These are phyloP conservation scores for Drosophila hamatofila DNA, from an alignment of 2,888 invertebrate genomes.

Conservation along the genomic window DNA sequence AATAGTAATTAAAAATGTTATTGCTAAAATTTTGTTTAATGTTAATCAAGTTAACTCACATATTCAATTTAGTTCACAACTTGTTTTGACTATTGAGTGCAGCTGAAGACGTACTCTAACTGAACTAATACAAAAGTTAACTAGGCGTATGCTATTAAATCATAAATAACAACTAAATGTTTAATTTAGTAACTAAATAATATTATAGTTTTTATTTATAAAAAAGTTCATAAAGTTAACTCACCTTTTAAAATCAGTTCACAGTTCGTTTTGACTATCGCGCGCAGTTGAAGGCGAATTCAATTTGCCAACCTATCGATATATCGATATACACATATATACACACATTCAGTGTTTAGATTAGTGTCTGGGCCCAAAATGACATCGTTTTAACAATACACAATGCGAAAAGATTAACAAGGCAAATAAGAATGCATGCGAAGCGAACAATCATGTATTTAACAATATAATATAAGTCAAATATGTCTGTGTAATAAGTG, in stretches of 20 bases:
- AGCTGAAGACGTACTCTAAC: too few relatives aligned
- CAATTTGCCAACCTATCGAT: slow-evolving; percentile 1
- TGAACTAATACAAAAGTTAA: too few relatives aligned
- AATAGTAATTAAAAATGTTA: too few relatives aligned
- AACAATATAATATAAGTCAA: neutral
- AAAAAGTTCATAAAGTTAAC: too few relatives aligned
- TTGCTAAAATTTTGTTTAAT: too few relatives aligned
- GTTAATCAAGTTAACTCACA: too few relatives aligned
- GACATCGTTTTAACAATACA: slow-evolving; percentile 1
- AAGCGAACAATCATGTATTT: neutral
- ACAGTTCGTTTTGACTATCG: neutral
- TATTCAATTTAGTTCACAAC: neutral
- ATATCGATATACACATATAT: slow-evolving; percentile 10
- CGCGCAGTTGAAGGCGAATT: neutral
- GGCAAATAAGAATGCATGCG: neutral
- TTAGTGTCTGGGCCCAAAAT: slow-evolving; percentile 16
- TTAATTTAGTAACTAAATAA: neutral
- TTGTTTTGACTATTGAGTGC: neutral
- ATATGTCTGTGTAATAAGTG: slow-evolving; percentile 1
- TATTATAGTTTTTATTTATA: too few relatives aligned
- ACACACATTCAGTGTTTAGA: neutral
- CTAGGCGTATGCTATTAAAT: too few relatives aligned
- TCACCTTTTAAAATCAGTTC: neutral
- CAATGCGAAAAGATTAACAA: slow-evolving; percentile 18
- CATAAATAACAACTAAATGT: too few relatives aligned